A percentile compares a stretch with the other conserved stretches of the same genome.
These are phyloP conservation scores for Dendropsophus ebraccatus DNA, from an alignment of 2,113 vertebrate genomes.

Conservation along the genomic window DNA sequence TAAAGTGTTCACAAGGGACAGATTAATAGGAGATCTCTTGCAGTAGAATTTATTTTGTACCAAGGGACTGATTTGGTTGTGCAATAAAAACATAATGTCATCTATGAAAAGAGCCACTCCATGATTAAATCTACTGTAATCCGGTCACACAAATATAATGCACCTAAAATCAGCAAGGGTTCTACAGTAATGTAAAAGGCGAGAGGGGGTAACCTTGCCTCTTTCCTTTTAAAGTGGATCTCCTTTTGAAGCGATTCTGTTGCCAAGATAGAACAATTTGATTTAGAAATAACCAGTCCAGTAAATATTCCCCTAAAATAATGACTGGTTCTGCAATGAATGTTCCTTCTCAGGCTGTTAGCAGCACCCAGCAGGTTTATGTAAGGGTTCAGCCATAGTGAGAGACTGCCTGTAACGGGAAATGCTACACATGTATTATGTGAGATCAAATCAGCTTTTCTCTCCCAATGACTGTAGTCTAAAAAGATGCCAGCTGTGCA, in stretches of 20 bases:
- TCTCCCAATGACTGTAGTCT: not conserved
- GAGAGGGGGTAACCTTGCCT: too few species aligned
- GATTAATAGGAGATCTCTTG: too few species aligned
- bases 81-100: too few species aligned
- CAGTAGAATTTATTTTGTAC: too few species aligned
- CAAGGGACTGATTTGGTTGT: too few species aligned
- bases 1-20: too few species aligned
- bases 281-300: not conserved
- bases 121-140: too few species aligned
- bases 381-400: not conserved
- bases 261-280: not conserved
- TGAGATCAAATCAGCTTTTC: not conserved
- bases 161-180: too few species aligned
- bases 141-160: too few species aligned
- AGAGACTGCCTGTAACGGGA: not conserved
- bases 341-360: not conserved
- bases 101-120: too few species aligned
- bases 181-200: too few species aligned
- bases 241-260: not conserved
- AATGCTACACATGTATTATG: not conserved
- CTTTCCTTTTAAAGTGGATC: too few species aligned
- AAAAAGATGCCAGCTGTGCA: constrained; percentile 6
- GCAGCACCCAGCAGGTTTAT: not conserved
- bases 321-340: not conserved
- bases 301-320: not conserved